Evolutionary conservation across 1,140 invertebrate species (phyloP).

Genomic region (Platyscapa corneri): DNA sequence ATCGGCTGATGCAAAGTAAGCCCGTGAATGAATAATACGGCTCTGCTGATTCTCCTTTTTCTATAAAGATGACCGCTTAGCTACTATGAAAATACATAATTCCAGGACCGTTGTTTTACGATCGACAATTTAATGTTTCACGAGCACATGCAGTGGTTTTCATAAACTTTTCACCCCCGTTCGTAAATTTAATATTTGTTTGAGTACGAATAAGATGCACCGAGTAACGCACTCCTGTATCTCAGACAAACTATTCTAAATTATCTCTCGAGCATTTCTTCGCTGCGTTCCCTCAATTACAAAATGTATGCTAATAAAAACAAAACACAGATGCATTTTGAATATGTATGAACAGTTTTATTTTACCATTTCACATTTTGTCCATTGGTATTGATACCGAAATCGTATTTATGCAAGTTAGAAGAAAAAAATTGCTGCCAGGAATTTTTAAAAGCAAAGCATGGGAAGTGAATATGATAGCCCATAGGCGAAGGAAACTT

Average conservation of each 20-base stretch:
- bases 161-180: constrained; percentile 6
- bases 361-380: too few relatives aligned
- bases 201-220: not conserved
- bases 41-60: not conserved
- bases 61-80: constrained; percentile 8
- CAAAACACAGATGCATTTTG: too few relatives aligned
- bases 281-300: not conserved
- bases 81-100: constrained; percentile 16
- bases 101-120: not conserved
- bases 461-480: too few relatives aligned
- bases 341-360: too few relatives aligned
- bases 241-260: not conserved
- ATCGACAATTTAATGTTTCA: constrained; percentile 9
- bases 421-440: too few relatives aligned
- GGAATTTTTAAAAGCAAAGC: too few relatives aligned
- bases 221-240: not conserved
- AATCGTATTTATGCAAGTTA: too few relatives aligned
- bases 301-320: not conserved
- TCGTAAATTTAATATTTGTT: constrained; percentile 19
- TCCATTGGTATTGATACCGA: too few relatives aligned
- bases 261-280: not conserved
- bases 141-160: not conserved
- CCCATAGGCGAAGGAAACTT: too few relatives aligned
- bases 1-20: constrained; percentile 21
- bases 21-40: constrained; percentile 16